Percentiles rank a stretch among this genome's conserved stretches.
phyloP scores from a whole-genome alignment of 2,113 vertebrate genomes.

The Podilymbus podiceps region DNA sequence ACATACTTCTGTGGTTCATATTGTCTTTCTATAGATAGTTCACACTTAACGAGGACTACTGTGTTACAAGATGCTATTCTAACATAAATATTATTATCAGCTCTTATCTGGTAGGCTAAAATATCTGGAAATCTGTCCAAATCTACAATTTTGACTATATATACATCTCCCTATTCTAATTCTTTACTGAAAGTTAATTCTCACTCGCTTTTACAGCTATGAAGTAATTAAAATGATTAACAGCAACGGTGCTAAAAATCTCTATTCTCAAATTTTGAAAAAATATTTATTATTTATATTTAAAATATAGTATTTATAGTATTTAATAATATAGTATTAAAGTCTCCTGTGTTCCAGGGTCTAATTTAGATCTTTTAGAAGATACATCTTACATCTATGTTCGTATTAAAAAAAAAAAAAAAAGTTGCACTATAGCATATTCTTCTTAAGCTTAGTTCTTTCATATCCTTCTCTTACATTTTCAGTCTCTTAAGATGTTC shows the following conservation, averaged over 20 bases:
- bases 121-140: not conserved
- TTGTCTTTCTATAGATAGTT: not conserved
- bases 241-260: not conserved
- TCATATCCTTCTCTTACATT: not conserved
- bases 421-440: rapidly evolving
- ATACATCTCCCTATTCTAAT: not conserved
- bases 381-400: not conserved
- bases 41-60: not conserved
- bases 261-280: not conserved
- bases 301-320: no score
- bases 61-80: not conserved
- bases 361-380: not conserved
- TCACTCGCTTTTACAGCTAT: not conserved
- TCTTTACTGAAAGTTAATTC: not conserved
- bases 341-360: not conserved
- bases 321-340: not conserved
- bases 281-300: not conserved
- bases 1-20: not conserved
- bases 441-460: not conserved
- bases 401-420: not conserved
- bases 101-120: not conserved
- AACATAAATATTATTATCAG: not conserved
- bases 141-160: not conserved
- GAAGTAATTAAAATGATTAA: not conserved
- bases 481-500: not conserved